Conservation (phyloP, 2,888 invertebrate genomes). For the Heliconius aoede region DNA sequence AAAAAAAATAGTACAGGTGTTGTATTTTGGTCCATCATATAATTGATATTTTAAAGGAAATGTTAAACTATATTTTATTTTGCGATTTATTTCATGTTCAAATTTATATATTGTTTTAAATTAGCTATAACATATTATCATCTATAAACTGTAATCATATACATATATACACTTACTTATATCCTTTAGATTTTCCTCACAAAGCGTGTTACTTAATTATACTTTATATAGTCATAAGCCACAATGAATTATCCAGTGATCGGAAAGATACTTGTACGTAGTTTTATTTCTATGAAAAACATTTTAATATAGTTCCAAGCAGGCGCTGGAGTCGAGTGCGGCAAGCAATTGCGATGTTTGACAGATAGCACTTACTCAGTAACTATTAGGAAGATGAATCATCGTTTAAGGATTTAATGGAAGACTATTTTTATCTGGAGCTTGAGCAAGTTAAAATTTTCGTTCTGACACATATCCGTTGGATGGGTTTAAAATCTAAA, state of each 20-base stretch:
- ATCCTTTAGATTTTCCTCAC: slow-evolving; percentile 29
- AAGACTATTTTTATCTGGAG: slow-evolving; percentile 27
- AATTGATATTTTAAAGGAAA: too few species aligned
- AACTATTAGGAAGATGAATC: slow-evolving; percentile 33
- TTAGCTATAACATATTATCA: too few species aligned
- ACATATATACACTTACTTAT: not conserved
- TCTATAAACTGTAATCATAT: too few species aligned
- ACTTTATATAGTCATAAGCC: slow-evolving; percentile 32
- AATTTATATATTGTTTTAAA: too few species aligned
- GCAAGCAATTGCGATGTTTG: slow-evolving; percentile 28
- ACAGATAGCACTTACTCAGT: slow-evolving; percentile 38
- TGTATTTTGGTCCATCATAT: too few species aligned
- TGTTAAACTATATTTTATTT: too few species aligned
- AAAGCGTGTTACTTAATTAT: slow-evolving; percentile 8
- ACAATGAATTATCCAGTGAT: slow-evolving; percentile 33
- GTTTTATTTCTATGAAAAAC: slow-evolving; percentile 42
- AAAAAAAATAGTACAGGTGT: too few species aligned
- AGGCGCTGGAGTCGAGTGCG: slow-evolving; percentile 22
- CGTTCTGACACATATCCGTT: slow-evolving; percentile 11
- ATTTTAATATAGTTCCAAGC: slow-evolving; percentile 23
- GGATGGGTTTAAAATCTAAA: not conserved
- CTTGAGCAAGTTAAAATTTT: not conserved
- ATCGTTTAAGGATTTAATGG: slow-evolving; percentile 27
- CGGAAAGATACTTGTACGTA: slow-evolving; percentile 32
- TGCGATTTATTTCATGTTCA: too few species aligned